phyloP scores from a whole-genome alignment of 2,888 invertebrate genomes.

The Dichetophora obliterata region DNA sequence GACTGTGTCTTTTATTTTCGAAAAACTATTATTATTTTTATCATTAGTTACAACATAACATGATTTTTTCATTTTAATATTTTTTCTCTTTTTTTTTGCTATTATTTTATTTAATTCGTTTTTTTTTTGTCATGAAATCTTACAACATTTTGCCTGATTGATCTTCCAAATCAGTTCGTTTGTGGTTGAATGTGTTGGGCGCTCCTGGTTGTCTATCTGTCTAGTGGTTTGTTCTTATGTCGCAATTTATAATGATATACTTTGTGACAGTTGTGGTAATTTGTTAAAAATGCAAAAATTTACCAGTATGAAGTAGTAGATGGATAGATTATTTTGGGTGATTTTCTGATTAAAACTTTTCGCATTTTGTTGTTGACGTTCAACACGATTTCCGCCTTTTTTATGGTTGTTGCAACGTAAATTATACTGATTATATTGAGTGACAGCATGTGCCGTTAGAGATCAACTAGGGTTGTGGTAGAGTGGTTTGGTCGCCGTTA shows the following conservation, averaged over 20 bases:
- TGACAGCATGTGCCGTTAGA: too few relatives aligned
- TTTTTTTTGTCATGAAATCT: constrained; percentile 10
- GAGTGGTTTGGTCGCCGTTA: too few relatives aligned
- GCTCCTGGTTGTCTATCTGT: background rate
- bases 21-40: background rate
- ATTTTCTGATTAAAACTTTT: constrained; percentile 16
- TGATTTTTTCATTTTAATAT: background rate
- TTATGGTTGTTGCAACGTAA: background rate
- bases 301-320: background rate
- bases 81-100: background rate
- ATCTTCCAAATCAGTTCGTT: background rate
- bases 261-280: constrained; percentile 29
- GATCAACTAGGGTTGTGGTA: too few relatives aligned
- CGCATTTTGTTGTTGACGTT: constrained; percentile 4
- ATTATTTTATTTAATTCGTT: constrained; percentile 8
- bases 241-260: constrained; percentile 31
- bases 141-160: background rate
- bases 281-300: constrained; percentile 29
- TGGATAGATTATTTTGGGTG: constrained; percentile 18
- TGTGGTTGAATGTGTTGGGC: background rate
- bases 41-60: background rate
- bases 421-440: too few relatives aligned
- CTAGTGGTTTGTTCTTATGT: background rate
- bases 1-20: background rate
- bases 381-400: background rate